These are phyloP conservation scores for Diaphora mendica DNA, from an alignment of 2,888 invertebrate species.

Conservation along the genomic window DNA sequence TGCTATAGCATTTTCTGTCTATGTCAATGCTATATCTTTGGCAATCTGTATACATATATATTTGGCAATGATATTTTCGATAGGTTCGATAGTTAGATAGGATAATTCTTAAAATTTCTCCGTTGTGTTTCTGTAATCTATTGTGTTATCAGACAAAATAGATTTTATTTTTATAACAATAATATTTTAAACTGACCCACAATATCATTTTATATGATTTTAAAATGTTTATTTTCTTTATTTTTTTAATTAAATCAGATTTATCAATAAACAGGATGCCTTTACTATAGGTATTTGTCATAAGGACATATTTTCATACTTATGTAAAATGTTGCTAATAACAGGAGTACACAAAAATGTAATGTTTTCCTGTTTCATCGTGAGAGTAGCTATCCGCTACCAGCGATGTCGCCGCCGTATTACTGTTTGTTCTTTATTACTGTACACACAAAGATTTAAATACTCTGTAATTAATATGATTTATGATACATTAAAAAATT, in stretches of 20 bases:
- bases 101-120: not conserved
- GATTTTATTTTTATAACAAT: not conserved
- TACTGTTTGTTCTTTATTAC: slow-evolving; percentile 54
- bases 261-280: slow-evolving; percentile 40
- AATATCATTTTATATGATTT: not conserved
- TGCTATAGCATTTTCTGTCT: not conserved
- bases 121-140: not conserved
- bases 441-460: slow-evolving; percentile 51
- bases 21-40: too few relatives aligned
- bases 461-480: slow-evolving; percentile 57
- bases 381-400: slow-evolving; percentile 48
- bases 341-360: slow-evolving; percentile 44
- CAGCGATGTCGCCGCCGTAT: slow-evolving; percentile 45
- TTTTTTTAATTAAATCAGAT: slow-evolving; percentile 27
- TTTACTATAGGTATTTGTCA: slow-evolving; percentile 42
- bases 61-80: not conserved
- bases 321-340: slow-evolving; percentile 37
- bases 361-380: slow-evolving; percentile 60
- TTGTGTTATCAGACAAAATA: not conserved
- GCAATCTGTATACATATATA: not conserved
- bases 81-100: not conserved
- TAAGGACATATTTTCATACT: slow-evolving; percentile 36
- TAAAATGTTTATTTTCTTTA: slow-evolving; percentile 22
- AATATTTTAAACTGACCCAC: not conserved
- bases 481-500: slow-evolving; percentile 52